Conservation (phyloP, 2,888 invertebrate genomes). For the Ormyrus pomaceus region DNA sequence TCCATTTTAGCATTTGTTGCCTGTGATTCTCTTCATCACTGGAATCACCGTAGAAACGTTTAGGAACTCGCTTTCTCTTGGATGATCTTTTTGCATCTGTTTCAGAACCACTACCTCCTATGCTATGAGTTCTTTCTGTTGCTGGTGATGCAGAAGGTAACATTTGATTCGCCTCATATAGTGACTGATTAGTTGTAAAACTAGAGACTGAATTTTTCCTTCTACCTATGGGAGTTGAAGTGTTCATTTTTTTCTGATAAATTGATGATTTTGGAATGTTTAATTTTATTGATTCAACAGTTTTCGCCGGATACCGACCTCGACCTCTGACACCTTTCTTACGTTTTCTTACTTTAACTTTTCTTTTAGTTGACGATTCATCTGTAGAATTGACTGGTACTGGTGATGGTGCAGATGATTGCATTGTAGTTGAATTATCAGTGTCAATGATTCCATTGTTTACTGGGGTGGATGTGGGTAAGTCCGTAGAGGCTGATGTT, state of each 20-base stretch:
- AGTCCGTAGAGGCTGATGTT: slow-evolving; percentile 75
- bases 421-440: slow-evolving; percentile 45
- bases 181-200: slow-evolving; percentile 3
- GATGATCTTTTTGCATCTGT: slow-evolving; percentile 81
- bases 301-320: slow-evolving; percentile 69
- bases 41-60: slow-evolving; percentile 91
- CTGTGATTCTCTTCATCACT: slow-evolving; percentile 86
- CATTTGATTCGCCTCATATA: slow-evolving; percentile 20
- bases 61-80: slow-evolving; percentile 88
- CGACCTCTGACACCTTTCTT: slow-evolving; percentile 73
- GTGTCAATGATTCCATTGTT: slow-evolving; percentile 70
- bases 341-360: slow-evolving; percentile 82
- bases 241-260: slow-evolving; percentile 67
- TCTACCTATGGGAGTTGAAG: slow-evolving; percentile 33
- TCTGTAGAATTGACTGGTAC: slow-evolving; percentile 45
- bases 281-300: slow-evolving; percentile 78
- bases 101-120: slow-evolving; percentile 51
- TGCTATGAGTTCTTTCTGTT: slow-evolving; percentile 16
- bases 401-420: slow-evolving; percentile 65
- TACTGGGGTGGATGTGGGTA: slow-evolving; percentile 58
- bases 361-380: slow-evolving; percentile 59
- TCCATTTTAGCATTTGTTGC: slow-evolving; percentile 84
- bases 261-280: slow-evolving; percentile 78
- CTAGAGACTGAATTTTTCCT: slow-evolving; percentile 51
- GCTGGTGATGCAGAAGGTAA: neutral